phyloP scores from a whole-genome alignment of 2,888 invertebrate species.

The Cryptocephalus moraei region DNA sequence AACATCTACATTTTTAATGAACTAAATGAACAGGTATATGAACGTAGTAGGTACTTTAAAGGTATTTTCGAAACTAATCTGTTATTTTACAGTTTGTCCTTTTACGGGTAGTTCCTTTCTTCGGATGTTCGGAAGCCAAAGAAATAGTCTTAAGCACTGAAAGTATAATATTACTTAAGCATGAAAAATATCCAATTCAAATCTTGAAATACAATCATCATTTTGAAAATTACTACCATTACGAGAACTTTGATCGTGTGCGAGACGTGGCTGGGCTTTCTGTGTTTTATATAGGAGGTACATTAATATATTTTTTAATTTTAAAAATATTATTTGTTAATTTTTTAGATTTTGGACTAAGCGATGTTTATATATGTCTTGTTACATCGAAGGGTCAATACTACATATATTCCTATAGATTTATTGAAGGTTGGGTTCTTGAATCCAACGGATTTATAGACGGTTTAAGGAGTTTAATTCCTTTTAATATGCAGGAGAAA shows the following conservation, averaged over 20 bases:
- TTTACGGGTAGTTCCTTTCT: slow-evolving; percentile 24
- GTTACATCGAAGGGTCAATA: slow-evolving; percentile 26
- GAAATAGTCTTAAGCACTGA: slow-evolving; percentile 27
- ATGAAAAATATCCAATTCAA: slow-evolving; percentile 24
- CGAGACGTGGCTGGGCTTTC: slow-evolving; percentile 26
- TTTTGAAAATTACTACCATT: slow-evolving; percentile 30
- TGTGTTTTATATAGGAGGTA: slow-evolving; percentile 30
- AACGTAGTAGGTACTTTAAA: not conserved
- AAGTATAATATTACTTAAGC: slow-evolving; percentile 29
- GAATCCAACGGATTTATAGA: slow-evolving; percentile 27
- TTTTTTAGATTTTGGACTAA: slow-evolving; percentile 26
- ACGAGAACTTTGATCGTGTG: slow-evolving; percentile 27
- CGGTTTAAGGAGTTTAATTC: slow-evolving; percentile 28
- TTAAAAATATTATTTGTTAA: slow-evolving; percentile 2
- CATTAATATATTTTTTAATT: slow-evolving; percentile 1
- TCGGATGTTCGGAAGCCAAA: slow-evolving; percentile 25
- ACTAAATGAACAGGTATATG: slow-evolving; percentile 22
- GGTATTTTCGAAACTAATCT: not conserved
- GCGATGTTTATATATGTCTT: slow-evolving; percentile 30
- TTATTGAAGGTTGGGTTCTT: slow-evolving; percentile 31
- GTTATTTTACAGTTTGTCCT: slow-evolving; percentile 24
- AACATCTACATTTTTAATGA: slow-evolving; percentile 26
- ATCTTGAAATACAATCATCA: slow-evolving; percentile 29
- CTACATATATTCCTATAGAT: slow-evolving; percentile 29
- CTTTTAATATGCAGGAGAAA: slow-evolving; percentile 26